Evolutionary conservation across 2,888 invertebrate genomes (phyloP), one percentile per base, ranked within the genome.

Genomic region (Ferrisia virgata): DNA sequence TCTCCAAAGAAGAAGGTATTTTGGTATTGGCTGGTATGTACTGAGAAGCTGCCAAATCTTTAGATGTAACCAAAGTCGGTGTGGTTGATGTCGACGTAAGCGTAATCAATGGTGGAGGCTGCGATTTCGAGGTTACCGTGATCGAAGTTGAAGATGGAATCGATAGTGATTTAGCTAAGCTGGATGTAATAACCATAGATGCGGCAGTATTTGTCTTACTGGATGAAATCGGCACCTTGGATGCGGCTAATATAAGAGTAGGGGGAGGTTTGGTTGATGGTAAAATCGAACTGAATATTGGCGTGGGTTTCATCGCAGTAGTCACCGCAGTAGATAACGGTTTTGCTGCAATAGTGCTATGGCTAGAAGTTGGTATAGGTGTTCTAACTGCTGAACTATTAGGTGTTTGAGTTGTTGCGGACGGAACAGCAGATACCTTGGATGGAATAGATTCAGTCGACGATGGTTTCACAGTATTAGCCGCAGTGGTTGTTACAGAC

Each of bases 1-100:
- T 83, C 43, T 83, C 83, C 31, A 83, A 31, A 69, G 83, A 83
- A 25, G 83, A 83, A 15, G 83, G 83, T 31, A 83, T 83, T 18
- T 83, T 83, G 8, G 83, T 72, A 47, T 83, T 72, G 2, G 83
- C 33, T 8, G 36, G 43, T 25, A 83, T 40, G 6, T 40, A 83
- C 28, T 47, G 58, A 1, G 72, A 72, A n/a, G 31, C 36, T 0
- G 36, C 18, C 36, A 36, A 18, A 2, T 33, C 72, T 33, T 72
- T 36, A 18, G 72, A 36, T n/a, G 33, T 72, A 18, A 36, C n/a
- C 1, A 36, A 36, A 1, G 72, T 72, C 9, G 72, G 18, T 8
- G 72, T 64, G 28, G 64, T 64, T 1, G 64, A 28, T 9, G 72
- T 72, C 33, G 72, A 72, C 9, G 72, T 72, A 1, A 83, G 18